Conservation (phyloP, 2,797 vertebrate genomes). For the Sebastes hubbsi region DNA sequence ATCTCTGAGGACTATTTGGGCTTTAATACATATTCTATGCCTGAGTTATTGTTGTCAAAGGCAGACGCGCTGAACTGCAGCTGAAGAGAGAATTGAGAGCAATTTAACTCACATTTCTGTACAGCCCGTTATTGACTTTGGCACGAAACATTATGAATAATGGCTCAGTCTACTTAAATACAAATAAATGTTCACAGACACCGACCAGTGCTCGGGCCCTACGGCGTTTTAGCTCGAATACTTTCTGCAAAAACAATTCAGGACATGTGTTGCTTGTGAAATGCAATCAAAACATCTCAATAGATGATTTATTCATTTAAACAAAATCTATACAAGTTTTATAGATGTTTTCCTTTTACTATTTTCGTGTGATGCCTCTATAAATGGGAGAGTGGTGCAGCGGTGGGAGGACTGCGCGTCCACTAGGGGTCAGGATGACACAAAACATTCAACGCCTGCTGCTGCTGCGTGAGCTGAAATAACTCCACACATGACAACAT, state of each 20-base stretch:
- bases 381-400: background rate
- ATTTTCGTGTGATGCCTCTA: conserved; percentile 18
- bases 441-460: conserved; percentile 47
- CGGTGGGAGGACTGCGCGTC: conserved; percentile 10
- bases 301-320: conserved; percentile 72
- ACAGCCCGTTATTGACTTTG: conserved; percentile 58
- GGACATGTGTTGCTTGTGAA: conserved; percentile 64
- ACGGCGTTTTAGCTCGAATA: conserved; percentile 52
- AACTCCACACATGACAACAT: background rate
- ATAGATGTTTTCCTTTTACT: conserved; percentile 54
- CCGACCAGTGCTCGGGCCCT: conserved; percentile 50
- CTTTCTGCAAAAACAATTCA: conserved; percentile 62
- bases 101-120: conserved; percentile 56
- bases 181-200: conserved; percentile 64
- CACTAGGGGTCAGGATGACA: conserved; percentile 84
- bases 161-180: conserved; percentile 59
- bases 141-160: conserved; percentile 64
- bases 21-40: conserved; percentile 65
- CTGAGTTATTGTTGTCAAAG: conserved; percentile 71
- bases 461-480: background rate
- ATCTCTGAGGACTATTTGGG: conserved; percentile 59
- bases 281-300: conserved; percentile 63
- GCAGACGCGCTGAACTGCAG: conserved; percentile 42
- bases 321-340: conserved; percentile 63
- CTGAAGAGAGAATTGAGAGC: conserved; percentile 53